A percentile compares a stretch with the other conserved stretches of the same genome.
These are phyloP conservation scores for Drosophila glabriapex DNA, from an alignment of 2,888 invertebrate genomes.

Conservation along the genomic window DNA sequence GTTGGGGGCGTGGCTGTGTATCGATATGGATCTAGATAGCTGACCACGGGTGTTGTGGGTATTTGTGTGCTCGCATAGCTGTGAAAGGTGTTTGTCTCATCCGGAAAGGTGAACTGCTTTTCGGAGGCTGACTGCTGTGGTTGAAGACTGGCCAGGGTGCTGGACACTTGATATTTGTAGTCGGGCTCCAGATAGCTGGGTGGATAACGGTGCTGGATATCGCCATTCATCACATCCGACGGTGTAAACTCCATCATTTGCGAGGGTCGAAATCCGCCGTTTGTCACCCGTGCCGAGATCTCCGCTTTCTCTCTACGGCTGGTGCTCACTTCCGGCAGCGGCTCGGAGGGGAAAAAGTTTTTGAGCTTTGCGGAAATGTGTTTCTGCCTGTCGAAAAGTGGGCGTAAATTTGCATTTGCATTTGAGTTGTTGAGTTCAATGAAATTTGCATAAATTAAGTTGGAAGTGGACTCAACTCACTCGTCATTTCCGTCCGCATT, in stretches of 20 bases:
- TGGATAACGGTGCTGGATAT: constrained; percentile 60
- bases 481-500: constrained; percentile 76
- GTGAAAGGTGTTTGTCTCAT: constrained; percentile 37
- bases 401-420: constrained; percentile 5
- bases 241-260: constrained; percentile 79
- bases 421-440: constrained; percentile 12
- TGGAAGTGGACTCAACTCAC: constrained; percentile 77
- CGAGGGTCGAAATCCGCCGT: constrained; percentile 74
- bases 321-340: constrained; percentile 16
- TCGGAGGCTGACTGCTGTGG: constrained; percentile 48
- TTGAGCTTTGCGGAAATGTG: constrained; percentile 64
- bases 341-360: constrained; percentile 70
- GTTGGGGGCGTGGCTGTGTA: constrained; percentile 55
- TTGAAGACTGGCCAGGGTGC: constrained; percentile 25
- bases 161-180: constrained; percentile 64
- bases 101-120: constrained; percentile 71
- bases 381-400: constrained; percentile 27
- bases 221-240: constrained; percentile 71
- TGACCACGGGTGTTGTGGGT: constrained; percentile 79
- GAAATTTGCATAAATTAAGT: constrained; percentile 74
- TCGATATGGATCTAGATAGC: constrained; percentile 78
- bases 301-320: constrained; percentile 7
- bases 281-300: constrained; percentile 58
- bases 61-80: constrained; percentile 45
- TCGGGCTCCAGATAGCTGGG: constrained; percentile 66